Evolutionary conservation across 2,888 invertebrate species (phyloP), one percentile per base, ranked within the genome.

Genomic region (Eristalis arbustorum): DNA sequence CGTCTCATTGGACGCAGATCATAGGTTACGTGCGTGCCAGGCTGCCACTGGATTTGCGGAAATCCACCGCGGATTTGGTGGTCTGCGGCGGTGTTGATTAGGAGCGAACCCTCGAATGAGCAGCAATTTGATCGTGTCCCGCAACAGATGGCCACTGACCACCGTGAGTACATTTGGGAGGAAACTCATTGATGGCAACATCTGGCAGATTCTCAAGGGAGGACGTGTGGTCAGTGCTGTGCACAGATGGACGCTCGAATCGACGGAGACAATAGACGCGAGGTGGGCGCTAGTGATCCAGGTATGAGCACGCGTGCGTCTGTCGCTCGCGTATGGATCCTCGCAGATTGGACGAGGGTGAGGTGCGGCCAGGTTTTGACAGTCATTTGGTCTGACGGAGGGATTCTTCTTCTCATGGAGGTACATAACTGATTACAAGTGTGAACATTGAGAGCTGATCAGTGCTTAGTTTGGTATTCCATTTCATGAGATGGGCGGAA

Each of bases 1-100:
- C 71, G 67, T 85, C 78, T 82, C 87, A 87, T 87, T 87, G 69
- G 78, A 82, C 40, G 72, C 82, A 72, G 82, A 87, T 79, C 83
- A 78, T 71, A 87, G 87, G 87, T 87, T 78, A 87, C 87, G 83
- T 83, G 72, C 83, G 78, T 87, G 87, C 28, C 63, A 68, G 71
- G 18, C 2, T 74, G 87, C 87, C 87, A 87, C 82, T 79, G 87
- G 75, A 83, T 71, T 87, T 87, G 77, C 87, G 87, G 87, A 83
- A 87, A 87, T 78, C 78, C 57, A 34, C 28, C 5, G 18, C 10
- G 66, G 34, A 25, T 31, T 23, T 37, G 28, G 14, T 25, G 42
- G n/a, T 22, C 11, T n/a, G 34, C 18, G 14, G 63, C 10, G 62
- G 57, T 59, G 49, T 83, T 72, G 81, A 78, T 78, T 81, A 71